Base-by-base conservation (phyloP, 1,140 invertebrate genomes). In the Marisa cornuarietis region DNA sequence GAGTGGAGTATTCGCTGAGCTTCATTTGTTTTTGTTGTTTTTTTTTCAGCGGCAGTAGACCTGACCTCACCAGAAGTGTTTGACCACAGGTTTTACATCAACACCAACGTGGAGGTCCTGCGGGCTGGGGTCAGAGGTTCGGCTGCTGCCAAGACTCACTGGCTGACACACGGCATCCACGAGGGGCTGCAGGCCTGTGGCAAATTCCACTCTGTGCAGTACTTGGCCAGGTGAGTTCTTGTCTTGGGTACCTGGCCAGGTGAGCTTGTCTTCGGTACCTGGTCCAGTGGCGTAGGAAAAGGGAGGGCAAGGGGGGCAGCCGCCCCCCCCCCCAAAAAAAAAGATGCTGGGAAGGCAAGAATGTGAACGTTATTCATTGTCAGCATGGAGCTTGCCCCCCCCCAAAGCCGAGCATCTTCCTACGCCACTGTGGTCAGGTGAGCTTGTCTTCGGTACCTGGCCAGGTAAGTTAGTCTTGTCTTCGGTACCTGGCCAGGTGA, bases 161-260 rank as follows among this genome's bases (percentile, higher is more conserved):
- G 84, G 84, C 72, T 85, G 31, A 74, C 73, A 5, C 54, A 71
- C 54, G 84, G 84, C 49, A 81, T 85, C 16, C 26, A 81, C 16
- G 58, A 77, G 49, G 84, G 84, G 6, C 72, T 63, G 31, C 79
- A 81, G 61, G 84, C 79, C 9, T 81, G 76, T 42, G 84, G 81
- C 2, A 79, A 79, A 26, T 85, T 85, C 73, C 84, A 83, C 71
- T 81, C 83, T 3, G 79, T 77, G 26, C 82, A 85, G 66, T 85
- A 85, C 66, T 54, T 85, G 16, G 63, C 24, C 26, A 82, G 82
- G 83, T 84, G 18, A n/a, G 31, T 22, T n/a, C 22, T 42, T 26
- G 13, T 42, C 22, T 11, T 49, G 0, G 16, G 4, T 51, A 49
- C 16, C 2, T 72, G 31, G 9, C 52, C 18, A 22, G 82, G 83